A percentile compares a stretch with the other conserved stretches of the same genome.
Conservation (phyloP, 2,888 invertebrate genomes). For the Pterobdella sp. region DNA sequence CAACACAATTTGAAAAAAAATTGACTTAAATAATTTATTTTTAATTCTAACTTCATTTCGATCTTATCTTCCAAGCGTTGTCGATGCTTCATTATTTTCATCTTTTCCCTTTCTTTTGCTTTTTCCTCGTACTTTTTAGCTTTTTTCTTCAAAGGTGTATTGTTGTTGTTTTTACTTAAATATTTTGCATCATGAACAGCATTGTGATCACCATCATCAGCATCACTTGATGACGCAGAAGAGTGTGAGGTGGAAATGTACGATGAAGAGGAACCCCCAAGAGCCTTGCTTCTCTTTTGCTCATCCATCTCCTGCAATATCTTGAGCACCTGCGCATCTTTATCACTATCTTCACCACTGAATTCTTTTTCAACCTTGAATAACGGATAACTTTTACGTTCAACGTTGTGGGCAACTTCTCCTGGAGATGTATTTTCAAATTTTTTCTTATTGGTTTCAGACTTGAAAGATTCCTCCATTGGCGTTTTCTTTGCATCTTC, state of each 20-base stretch:
- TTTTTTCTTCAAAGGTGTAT: not conserved
- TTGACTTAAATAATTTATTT: too few relatives aligned
- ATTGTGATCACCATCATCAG: not conserved
- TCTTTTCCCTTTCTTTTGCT: not conserved
- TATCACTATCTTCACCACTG: constrained; percentile 5
- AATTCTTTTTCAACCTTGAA: not conserved
- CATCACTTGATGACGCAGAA: not conserved
- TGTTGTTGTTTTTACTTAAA: not conserved
- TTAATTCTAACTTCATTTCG: too few relatives aligned
- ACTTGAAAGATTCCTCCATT: not conserved
- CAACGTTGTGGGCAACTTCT: too few relatives aligned
- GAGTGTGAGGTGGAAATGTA: not conserved
- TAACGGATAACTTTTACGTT: too few relatives aligned
- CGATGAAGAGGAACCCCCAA: not conserved
- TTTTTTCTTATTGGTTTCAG: not conserved
- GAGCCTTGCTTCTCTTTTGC: not conserved
- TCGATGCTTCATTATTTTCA: not conserved
- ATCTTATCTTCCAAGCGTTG: too few relatives aligned
- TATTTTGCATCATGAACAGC: not conserved
- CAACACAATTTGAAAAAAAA: too few relatives aligned
- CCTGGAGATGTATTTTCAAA: not conserved
- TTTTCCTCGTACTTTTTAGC: not conserved
- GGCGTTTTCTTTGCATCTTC: not conserved
- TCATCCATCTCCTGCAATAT: not conserved
- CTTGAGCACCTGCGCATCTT: constrained; percentile 1